Percentiles rank a stretch among this genome's conserved stretches.
Evolutionary conservation across 53 echinoderm and acorn worm species (phyloP).

Genomic region (Echinarachnius parma): DNA sequence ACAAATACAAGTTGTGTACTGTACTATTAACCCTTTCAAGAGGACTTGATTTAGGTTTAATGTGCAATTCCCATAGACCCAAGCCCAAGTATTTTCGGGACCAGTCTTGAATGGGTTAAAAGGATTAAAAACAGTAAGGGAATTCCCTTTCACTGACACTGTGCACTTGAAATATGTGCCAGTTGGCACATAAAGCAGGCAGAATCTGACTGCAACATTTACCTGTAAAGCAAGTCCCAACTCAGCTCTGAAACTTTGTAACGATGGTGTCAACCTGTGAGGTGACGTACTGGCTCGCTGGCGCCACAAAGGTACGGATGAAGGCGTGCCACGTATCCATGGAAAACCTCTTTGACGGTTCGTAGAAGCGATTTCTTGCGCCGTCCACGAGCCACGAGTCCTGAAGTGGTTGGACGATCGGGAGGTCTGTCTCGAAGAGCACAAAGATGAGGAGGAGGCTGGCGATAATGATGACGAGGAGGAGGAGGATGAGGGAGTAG

Average conservation of each 20-base stretch:
- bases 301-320: conserved; percentile 26
- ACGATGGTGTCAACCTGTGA: conserved; percentile 37
- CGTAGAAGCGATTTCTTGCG: conserved; percentile 49
- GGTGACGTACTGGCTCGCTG: conserved; percentile 32
- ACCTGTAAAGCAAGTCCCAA: too few species aligned
- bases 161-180: too few species aligned
- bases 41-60: too few species aligned
- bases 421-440: conserved; percentile 65
- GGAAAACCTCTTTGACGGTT: conserved; percentile 43
- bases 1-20: too few species aligned
- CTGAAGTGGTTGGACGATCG: conserved; percentile 47
- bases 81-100: too few species aligned
- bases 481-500: conserved; percentile 25
- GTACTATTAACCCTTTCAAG: too few species aligned
- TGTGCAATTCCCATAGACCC: too few species aligned
- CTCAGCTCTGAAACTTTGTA: conserved; percentile 12
- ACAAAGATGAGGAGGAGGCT: conserved; percentile 36
- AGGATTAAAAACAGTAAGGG: too few species aligned
- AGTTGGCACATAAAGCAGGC: too few species aligned
- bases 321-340: conserved; percentile 50
- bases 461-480: conserved; percentile 36
- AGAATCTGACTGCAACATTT: too few species aligned
- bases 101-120: too few species aligned
- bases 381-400: conserved; percentile 34
- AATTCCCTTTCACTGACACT: too few species aligned